Evolutionary conservation across 2,113 vertebrate genomes (phyloP).

Genomic region (Caracal caracal): DNA sequence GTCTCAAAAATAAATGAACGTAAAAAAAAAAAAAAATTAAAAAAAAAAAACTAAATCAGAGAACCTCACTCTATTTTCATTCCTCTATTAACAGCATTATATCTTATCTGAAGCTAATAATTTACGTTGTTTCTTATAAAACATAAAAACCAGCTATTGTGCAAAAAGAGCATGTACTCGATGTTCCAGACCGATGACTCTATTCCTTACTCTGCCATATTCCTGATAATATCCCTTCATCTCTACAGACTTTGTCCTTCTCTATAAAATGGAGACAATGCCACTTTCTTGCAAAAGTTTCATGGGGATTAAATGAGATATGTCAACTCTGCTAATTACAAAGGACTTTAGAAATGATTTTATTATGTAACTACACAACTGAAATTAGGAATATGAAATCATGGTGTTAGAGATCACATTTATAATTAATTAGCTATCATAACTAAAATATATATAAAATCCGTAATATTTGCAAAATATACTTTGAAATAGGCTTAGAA

Average conservation of each 20-base stretch:
- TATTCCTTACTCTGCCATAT: not conserved
- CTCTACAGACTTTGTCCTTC: not conserved
- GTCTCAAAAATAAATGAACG: no score
- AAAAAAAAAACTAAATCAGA: not conserved
- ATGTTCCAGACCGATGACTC: not conserved
- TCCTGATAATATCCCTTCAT: not conserved
- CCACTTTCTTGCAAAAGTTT: not conserved
- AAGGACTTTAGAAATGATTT: conserved; percentile 20
- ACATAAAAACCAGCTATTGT: not conserved
- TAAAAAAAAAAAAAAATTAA: no score
- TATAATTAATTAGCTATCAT: not conserved
- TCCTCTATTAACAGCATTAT: not conserved
- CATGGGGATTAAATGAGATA: not conserved
- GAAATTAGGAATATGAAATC: not conserved
- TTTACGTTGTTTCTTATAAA: conserved; percentile 11
- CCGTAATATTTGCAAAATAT: not conserved
- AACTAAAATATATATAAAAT: not conserved
- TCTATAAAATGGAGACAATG: not conserved
- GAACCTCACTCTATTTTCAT: not conserved
- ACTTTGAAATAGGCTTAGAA: not conserved
- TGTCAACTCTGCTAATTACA: not conserved
- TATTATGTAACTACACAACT: not conserved
- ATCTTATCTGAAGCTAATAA: not conserved
- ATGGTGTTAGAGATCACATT: not conserved
- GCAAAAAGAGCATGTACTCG: not conserved